Percentiles rank a stretch among this genome's conserved stretches.
These are phyloP conservation scores for Dastarcus helophoroides DNA, from an alignment of 2,888 invertebrate species.

Conservation along the genomic window DNA sequence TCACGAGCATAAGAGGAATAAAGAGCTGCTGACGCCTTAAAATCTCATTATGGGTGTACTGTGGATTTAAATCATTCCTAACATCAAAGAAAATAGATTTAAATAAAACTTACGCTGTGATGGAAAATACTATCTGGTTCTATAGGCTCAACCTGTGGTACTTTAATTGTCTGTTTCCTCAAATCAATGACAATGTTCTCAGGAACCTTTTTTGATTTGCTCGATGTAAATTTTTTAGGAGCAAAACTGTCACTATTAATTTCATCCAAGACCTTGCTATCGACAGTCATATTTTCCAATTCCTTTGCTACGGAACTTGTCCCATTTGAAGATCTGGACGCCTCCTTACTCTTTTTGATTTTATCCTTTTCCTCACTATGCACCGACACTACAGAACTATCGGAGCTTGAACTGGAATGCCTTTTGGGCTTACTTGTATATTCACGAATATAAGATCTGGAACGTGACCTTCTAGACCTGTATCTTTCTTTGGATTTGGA, in stretches of 20 bases:
- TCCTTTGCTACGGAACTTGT: slow-evolving; percentile 4
- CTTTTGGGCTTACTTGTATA: slow-evolving; percentile 26
- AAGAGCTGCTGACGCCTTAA: no score
- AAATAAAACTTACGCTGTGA: slow-evolving; percentile 45
- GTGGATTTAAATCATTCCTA: no score
- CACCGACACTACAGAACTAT: slow-evolving; percentile 7
- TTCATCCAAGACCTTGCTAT: slow-evolving; percentile 51
- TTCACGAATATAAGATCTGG: slow-evolving; percentile 32
- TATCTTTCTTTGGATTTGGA: slow-evolving; percentile 17
- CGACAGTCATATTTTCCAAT: slow-evolving; percentile 35
- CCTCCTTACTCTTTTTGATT: slow-evolving; percentile 9
- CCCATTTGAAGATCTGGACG: slow-evolving; percentile 7
- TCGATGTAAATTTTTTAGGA: slow-evolving; percentile 43
- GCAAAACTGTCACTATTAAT: slow-evolving; percentile 59
- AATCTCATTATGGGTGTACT: slow-evolving; percentile 1
- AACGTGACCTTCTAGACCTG: slow-evolving; percentile 27
- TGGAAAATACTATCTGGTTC: slow-evolving; percentile 54
- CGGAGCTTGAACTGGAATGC: slow-evolving; percentile 18
- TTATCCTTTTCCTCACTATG: slow-evolving; percentile 6
- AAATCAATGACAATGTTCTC: slow-evolving; percentile 65
- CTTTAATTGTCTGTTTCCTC: slow-evolving; percentile 55
- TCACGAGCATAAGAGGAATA: no score
- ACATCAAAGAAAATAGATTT: no score
- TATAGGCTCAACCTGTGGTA: slow-evolving; percentile 46
- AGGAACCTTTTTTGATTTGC: slow-evolving; percentile 46